Percentiles rank a stretch among this genome's conserved stretches.
Evolutionary conservation across 2,797 vertebrate species (phyloP).

Genomic region (Mormyrops boulengeri): DNA sequence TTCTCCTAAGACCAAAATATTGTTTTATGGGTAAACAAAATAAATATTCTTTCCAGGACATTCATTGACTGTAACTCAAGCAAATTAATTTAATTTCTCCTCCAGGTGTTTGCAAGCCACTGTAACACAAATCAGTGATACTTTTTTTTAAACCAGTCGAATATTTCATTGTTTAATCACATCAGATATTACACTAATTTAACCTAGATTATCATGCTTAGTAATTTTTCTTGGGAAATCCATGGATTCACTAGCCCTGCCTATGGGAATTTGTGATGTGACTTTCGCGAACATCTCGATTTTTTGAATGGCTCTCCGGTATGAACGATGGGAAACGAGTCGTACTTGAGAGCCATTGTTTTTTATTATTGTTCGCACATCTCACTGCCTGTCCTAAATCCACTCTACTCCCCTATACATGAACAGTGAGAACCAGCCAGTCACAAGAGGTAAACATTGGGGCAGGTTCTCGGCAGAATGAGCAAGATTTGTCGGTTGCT

Average conservation of each 20-base stretch:
- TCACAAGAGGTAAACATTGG: neutral
- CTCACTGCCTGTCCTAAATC: neutral
- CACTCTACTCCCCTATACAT: neutral
- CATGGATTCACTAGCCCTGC: neutral
- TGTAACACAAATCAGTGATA: neutral
- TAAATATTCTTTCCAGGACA: neutral
- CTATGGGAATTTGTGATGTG: neutral
- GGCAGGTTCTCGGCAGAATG: neutral
- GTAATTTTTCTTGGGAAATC: neutral
- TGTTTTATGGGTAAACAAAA: neutral
- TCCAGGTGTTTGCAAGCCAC: neutral
- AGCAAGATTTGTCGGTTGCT: neutral
- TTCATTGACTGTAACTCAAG: neutral
- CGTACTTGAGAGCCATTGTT: neutral
- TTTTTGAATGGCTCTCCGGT: neutral
- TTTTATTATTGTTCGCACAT: neutral
- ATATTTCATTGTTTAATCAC: neutral
- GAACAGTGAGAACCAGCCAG: neutral
- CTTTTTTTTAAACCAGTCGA: neutral
- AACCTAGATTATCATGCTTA: neutral
- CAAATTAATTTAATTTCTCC: neutral
- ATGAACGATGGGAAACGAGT: neutral
- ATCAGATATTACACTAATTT: neutral
- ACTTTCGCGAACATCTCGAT: neutral
- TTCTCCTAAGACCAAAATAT: neutral